Evolutionary conservation across 2,888 invertebrate species (phyloP).

Genomic region (Ophion ellenae): DNA sequence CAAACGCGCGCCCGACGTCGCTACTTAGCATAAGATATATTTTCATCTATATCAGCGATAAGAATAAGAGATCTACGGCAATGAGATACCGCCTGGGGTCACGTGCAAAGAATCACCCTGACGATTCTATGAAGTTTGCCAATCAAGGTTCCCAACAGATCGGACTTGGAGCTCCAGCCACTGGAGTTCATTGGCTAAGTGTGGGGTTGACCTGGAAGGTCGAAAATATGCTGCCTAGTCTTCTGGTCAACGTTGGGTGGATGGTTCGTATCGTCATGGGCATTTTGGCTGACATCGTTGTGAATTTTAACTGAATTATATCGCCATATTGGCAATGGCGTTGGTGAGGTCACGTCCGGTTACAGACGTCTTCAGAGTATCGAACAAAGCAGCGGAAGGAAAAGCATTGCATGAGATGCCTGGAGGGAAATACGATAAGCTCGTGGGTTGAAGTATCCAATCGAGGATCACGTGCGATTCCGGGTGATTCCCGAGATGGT

Average conservation of each 20-base stretch:
- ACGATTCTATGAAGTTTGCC: constrained; percentile 21
- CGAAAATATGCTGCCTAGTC: too few relatives aligned
- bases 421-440: constrained; percentile 25
- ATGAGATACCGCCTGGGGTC: background rate
- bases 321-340: too few relatives aligned
- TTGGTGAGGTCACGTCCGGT: background rate
- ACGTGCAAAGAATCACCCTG: constrained; percentile 16
- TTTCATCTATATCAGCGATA: constrained; percentile 44
- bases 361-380: background rate
- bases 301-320: too few relatives aligned
- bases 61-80: constrained; percentile 19
- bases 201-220: too few relatives aligned
- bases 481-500: background rate
- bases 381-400: background rate
- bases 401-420: background rate
- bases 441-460: background rate
- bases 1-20: constrained; percentile 43
- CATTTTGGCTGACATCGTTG: too few relatives aligned
- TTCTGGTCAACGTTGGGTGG: too few relatives aligned
- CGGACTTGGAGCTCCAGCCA: background rate
- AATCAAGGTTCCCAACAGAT: too few relatives aligned
- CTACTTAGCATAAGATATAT: constrained; percentile 48
- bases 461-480: constrained; percentile 7
- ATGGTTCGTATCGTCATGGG: too few relatives aligned
- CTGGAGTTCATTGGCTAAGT: too few relatives aligned